Percentiles rank a stretch among this genome's conserved stretches.
Evolutionary conservation across 2,888 invertebrate genomes (phyloP).

Genomic region (Papilio protenor): DNA sequence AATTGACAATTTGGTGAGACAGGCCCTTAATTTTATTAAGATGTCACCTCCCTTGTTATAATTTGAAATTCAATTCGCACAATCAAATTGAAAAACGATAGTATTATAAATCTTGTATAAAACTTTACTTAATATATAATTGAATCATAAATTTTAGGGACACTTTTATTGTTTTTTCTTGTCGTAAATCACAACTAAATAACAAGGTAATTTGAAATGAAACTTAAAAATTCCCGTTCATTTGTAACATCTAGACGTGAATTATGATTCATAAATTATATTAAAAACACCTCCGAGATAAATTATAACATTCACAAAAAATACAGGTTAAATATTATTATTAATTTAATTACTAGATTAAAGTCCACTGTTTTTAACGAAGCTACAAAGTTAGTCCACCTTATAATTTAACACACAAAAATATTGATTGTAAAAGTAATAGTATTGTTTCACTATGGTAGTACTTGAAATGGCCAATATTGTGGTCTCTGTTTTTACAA

Average conservation of each 20-base stretch:
- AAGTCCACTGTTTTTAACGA: background rate
- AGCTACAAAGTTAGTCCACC: background rate
- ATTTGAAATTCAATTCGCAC: background rate
- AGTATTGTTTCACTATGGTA: too few relatives aligned
- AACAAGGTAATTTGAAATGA: slow-evolving; percentile 15
- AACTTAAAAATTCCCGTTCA: slow-evolving; percentile 10
- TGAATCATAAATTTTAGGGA: slow-evolving; percentile 22
- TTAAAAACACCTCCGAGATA: slow-evolving; percentile 12
- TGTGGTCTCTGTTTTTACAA: background rate
- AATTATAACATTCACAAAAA: background rate
- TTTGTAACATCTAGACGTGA: background rate
- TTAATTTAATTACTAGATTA: background rate
- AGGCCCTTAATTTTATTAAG: too few relatives aligned
- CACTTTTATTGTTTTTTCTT: slow-evolving; percentile 17
- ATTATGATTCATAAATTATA: slow-evolving; percentile 17
- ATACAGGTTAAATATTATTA: background rate
- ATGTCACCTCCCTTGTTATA: background rate
- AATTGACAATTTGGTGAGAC: too few relatives aligned
- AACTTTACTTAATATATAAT: slow-evolving; percentile 6
- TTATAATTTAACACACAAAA: background rate
- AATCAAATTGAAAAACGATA: slow-evolving; percentile 4
- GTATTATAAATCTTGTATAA: slow-evolving; percentile 7
- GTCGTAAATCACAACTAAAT: slow-evolving; percentile 20
- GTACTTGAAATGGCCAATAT: too few relatives aligned
- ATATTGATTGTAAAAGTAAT: background rate